A percentile compares a stretch with the other conserved stretches of the same genome.
Conservation (phyloP, 2,888 invertebrate species). For the Acrocyrtus sp. region DNA sequence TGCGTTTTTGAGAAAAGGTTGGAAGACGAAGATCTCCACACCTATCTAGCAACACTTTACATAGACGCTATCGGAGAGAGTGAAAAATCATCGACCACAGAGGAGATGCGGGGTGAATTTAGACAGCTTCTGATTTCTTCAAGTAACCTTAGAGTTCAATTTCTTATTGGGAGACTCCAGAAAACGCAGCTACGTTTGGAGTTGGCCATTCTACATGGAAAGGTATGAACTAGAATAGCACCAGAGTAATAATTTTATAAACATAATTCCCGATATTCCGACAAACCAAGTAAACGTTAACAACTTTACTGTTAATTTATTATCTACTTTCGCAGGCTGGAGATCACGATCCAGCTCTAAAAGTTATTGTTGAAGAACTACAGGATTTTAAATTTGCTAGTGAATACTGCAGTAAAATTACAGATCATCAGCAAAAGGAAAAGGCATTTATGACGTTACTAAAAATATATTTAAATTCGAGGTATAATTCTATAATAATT, state of each 20-base stretch:
- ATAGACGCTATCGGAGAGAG: constrained; percentile 66
- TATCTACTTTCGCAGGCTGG: constrained; percentile 66
- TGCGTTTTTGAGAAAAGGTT: constrained; percentile 53
- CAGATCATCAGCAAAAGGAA: constrained; percentile 65
- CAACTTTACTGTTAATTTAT: not conserved
- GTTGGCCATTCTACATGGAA: constrained; percentile 70
- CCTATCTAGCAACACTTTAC: constrained; percentile 68
- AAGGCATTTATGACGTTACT: constrained; percentile 67
- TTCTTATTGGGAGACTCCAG: constrained; percentile 67
- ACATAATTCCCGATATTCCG: no score
- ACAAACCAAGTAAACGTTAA: not conserved
- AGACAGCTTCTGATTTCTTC: constrained; percentile 67
- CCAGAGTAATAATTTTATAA: not conserved
- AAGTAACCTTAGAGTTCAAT: constrained; percentile 67
- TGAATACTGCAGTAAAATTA: constrained; percentile 68
- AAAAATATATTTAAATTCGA: constrained; percentile 67
- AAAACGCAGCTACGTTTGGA: constrained; percentile 68
- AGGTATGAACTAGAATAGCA: no score
- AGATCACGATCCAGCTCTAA: constrained; percentile 69
- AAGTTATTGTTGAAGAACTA: constrained; percentile 68
- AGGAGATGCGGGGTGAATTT: constrained; percentile 65
- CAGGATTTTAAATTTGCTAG: constrained; percentile 69
- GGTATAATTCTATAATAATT: no score
- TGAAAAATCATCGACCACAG: constrained; percentile 24
- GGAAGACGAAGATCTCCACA: constrained; percentile 68